phyloP scores from a whole-genome alignment of 2,113 vertebrate genomes.

The Cyphomyrus discorhynchus region DNA sequence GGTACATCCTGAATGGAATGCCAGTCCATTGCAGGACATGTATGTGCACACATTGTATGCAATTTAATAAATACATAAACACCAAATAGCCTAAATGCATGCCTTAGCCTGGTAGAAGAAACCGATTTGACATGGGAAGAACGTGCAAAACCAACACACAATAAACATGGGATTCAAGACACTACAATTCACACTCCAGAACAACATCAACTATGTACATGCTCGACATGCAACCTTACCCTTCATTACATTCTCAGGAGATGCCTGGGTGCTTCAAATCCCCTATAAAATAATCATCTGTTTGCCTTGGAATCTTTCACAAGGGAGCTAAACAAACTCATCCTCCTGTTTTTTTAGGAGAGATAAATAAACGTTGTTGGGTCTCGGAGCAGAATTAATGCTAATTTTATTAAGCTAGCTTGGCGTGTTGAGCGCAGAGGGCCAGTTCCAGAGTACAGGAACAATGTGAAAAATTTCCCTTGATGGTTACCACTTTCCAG shows the following conservation, averaged over 20 bases:
- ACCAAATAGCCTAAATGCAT: not conserved
- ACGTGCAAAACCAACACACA: not conserved
- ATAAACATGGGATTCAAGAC: not conserved
- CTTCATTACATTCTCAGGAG: conserved; percentile 25
- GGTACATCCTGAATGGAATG: not conserved
- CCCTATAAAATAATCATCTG: conserved; percentile 35
- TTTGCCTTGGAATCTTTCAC: conserved; percentile 4
- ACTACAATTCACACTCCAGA: conserved; percentile 25
- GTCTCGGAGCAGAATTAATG: not conserved
- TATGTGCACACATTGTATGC: not conserved
- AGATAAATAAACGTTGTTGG: not conserved
- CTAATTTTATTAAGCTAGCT: not conserved
- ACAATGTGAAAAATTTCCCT: not conserved
- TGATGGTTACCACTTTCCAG: not conserved
- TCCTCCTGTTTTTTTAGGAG: not conserved
- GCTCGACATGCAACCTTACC: conserved; percentile 30
- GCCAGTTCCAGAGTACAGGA: not conserved
- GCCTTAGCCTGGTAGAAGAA: not conserved
- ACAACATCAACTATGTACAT: conserved; percentile 33
- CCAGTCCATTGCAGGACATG: not conserved
- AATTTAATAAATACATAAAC: not conserved
- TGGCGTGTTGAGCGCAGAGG: not conserved
- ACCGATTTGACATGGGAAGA: not conserved
- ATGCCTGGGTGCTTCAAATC: conserved; percentile 24
- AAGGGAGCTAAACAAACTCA: conserved; percentile 27